These are phyloP conservation scores for Salvelinus sp. DNA, from an alignment of 2,113 vertebrate species.

Conservation along the genomic window DNA sequence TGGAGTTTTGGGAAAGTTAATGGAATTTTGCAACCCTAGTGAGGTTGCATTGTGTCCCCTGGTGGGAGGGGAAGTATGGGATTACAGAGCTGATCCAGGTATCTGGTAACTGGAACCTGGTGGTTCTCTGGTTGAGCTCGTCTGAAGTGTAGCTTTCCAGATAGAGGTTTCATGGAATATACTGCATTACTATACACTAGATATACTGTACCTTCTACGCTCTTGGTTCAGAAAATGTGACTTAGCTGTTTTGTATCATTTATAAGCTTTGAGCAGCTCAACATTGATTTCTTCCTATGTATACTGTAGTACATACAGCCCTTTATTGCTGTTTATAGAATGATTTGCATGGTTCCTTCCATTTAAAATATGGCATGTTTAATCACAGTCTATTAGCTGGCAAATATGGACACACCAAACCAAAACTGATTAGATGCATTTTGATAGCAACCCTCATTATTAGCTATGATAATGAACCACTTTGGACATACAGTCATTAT, in stretches of 20 bases:
- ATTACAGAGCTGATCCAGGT: constrained; percentile 31
- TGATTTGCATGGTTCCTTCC: too few relatives aligned
- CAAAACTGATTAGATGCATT: too few relatives aligned
- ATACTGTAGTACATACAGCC: not conserved
- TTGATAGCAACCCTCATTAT: not conserved
- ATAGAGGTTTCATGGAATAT: constrained; percentile 26
- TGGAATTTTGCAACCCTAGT: too few relatives aligned
- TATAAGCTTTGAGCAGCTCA: not conserved
- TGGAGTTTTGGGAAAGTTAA: too few relatives aligned
- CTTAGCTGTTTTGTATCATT: not conserved
- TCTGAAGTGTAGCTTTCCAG: constrained; percentile 14
- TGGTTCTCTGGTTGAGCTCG: constrained; percentile 35
- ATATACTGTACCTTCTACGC: too few relatives aligned
- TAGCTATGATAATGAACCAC: too few relatives aligned
- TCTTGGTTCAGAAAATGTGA: not conserved
- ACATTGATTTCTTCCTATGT: not conserved
- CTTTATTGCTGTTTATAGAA: too few relatives aligned
- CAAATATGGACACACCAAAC: too few relatives aligned
- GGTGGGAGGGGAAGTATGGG: constrained; percentile 20
- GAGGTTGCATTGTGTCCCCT: not conserved
- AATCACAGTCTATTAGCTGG: too few relatives aligned
- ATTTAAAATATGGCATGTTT: too few relatives aligned
- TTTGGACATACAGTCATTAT: too few relatives aligned
- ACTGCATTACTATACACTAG: too few relatives aligned
- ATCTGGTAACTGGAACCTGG: constrained; percentile 24